Evolutionary conservation across 2,113 vertebrate genomes (phyloP).

Genomic region (Otocyon megalotis): DNA sequence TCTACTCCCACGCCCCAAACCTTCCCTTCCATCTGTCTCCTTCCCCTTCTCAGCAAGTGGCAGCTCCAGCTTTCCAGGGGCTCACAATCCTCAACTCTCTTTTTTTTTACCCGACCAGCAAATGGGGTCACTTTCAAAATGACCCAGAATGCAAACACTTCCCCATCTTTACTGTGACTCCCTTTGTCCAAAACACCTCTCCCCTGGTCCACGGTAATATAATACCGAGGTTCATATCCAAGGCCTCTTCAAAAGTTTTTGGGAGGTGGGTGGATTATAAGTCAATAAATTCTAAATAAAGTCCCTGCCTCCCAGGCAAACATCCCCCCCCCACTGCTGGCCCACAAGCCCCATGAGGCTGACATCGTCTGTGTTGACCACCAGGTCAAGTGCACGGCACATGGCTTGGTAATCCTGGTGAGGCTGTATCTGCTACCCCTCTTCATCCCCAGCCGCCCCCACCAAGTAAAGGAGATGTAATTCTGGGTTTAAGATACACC

Average conservation of each 20-base stretch:
- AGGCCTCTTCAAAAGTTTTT: neutral
- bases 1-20: accelerated
- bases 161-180: neutral
- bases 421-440: neutral
- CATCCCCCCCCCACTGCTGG: neutral
- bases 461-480: neutral
- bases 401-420: neutral
- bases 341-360: neutral
- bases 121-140: neutral
- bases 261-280: neutral
- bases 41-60: neutral
- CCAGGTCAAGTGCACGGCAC: neutral
- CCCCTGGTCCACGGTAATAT: neutral
- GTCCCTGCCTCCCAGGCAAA: neutral
- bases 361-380: accelerated
- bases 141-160: neutral
- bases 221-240: neutral
- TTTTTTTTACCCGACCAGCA: neutral
- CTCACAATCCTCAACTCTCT: neutral
- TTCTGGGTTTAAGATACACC: neutral
- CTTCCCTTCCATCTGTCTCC: neutral
- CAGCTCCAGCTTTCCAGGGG: neutral
- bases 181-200: neutral
- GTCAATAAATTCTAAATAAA: neutral
- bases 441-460: neutral